Percentiles rank a stretch among this genome's conserved stretches.
These are phyloP conservation scores for Scylla paramamosain DNA, from an alignment of 1,140 invertebrate species.

Conservation along the genomic window DNA sequence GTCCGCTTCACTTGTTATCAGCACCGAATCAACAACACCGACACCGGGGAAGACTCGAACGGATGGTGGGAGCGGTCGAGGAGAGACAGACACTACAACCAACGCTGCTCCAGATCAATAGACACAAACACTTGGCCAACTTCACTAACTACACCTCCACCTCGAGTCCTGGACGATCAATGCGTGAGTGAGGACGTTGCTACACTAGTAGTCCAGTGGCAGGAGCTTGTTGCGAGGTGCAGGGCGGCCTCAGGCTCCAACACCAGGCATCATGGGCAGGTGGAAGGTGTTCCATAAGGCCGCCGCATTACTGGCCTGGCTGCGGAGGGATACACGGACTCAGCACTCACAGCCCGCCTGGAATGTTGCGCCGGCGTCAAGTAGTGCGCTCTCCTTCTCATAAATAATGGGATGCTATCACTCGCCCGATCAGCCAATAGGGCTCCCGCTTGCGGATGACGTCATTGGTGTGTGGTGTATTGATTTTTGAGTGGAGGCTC, in stretches of 20 bases:
- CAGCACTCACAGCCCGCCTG: conserved; percentile 65
- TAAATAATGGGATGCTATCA: conserved; percentile 78
- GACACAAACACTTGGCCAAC: conserved; percentile 56
- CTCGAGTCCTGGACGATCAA: conserved; percentile 36
- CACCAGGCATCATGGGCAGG: conserved; percentile 68
- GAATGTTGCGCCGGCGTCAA: conserved; percentile 77
- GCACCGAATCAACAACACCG: conserved; percentile 61
- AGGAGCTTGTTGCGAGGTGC: conserved; percentile 66
- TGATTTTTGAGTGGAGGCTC: conserved; percentile 77
- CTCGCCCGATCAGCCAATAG: conserved; percentile 75
- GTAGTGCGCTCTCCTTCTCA: conserved; percentile 76
- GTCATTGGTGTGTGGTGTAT: conserved; percentile 77
- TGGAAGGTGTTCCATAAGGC: conserved; percentile 71
- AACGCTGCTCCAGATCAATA: conserved; percentile 62
- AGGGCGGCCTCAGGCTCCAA: conserved; percentile 66
- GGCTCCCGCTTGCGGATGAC: conserved; percentile 67
- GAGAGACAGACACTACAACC: conserved; percentile 30
- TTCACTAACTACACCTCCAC: conserved; percentile 54
- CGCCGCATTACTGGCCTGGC: conserved; percentile 73
- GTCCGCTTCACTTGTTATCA: conserved; percentile 65
- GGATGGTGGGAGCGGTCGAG: conserved; percentile 25
- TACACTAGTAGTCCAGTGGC: conserved; percentile 51
- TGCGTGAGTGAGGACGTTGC: conserved; percentile 36
- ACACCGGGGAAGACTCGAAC: conserved; percentile 1
- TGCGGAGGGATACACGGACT: conserved; percentile 75